Evolutionary conservation across 1,140 invertebrate species (phyloP), one percentile per base, ranked within the genome.

Genomic region (Drosophila hydei): DNA sequence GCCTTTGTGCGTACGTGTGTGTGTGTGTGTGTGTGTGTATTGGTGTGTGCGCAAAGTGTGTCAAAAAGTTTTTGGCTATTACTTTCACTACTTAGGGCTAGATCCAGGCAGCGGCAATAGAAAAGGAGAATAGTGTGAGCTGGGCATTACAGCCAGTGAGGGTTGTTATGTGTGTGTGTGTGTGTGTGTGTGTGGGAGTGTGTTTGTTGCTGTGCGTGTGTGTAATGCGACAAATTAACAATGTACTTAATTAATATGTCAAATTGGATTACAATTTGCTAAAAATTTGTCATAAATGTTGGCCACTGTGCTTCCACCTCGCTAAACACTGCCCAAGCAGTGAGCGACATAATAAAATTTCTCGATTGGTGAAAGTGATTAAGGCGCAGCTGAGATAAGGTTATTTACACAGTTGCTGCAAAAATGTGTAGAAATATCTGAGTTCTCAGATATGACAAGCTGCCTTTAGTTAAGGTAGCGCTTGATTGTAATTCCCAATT

Each of bases 181-280:
- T 61, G 61, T 48, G 54, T 70, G 77, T 65, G 54, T 72, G 72
- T 80, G 80, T 85, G 27, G 4, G 27, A 30, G 27, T 40, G 36
- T 72, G 8, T 8, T 14, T 42, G 27, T 42, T 18, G 4, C 12
- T 33, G 60, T 81, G 62, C 65, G 56, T 47, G 69, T 72, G 77
- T 81, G 81, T 85, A 77, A 81, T 81, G 77, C 47, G 74, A 77
- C 81, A 81, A 85, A 85, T 87, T 87, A 85, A 87, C 81, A 72
- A 78, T 87, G 81, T 87, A 72, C 61, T 79, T 78, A 88, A 87
- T 87, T 88, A 88, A 88, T 88, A 83, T 88, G 75, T 76, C 61
- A 69, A 87, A 78, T 87, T 87, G 83, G 78, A 85, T 79, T 70
- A 76, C 83, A 87, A 88, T 88, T 87, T 87, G 83, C 75, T 73